These are phyloP conservation scores for Cetoscarus ocellatus DNA, from an alignment of 2,797 vertebrate species.

Conservation along the genomic window DNA sequence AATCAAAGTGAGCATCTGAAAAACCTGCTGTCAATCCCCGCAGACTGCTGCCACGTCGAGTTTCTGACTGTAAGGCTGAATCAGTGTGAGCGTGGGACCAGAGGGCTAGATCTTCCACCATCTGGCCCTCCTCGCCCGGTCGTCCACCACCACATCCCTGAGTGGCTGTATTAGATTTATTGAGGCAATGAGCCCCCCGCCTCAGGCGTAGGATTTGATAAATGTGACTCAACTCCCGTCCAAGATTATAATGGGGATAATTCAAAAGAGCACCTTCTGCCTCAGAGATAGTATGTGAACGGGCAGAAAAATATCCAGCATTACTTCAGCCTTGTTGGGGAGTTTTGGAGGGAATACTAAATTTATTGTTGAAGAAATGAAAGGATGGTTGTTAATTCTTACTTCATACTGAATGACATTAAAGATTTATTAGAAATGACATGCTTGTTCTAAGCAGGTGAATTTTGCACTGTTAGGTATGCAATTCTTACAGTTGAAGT, in stretches of 20 bases:
- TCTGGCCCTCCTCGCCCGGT: constrained; percentile 75
- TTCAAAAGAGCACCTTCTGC: constrained; percentile 80
- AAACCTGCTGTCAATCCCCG: constrained; percentile 56
- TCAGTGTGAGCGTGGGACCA: constrained; percentile 62
- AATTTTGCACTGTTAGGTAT: too few relatives aligned
- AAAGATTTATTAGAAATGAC: neutral
- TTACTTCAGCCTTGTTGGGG: constrained; percentile 21
- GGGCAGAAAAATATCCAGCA: constrained; percentile 36
- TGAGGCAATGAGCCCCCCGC: constrained; percentile 80
- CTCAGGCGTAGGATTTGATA: constrained; percentile 81
- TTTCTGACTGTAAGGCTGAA: constrained; percentile 60
- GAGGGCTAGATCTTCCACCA: constrained; percentile 74
- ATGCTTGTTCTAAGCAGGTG: too few relatives aligned
- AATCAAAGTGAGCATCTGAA: constrained; percentile 56
- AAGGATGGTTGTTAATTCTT: neutral
- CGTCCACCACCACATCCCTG: constrained; percentile 64
- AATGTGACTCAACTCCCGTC: constrained; percentile 79
- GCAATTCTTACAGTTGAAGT: too few relatives aligned
- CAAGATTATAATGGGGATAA: constrained; percentile 82
- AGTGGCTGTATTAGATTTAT: constrained; percentile 80
- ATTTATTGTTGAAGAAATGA: constrained; percentile 16
- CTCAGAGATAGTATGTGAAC: constrained; percentile 49
- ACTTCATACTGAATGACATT: constrained; percentile 20
- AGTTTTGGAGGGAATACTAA: constrained; percentile 3
- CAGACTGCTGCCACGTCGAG: constrained; percentile 36